Evolutionary conservation across 2,113 vertebrate species (phyloP).

Genomic region (Natator depressus): DNA sequence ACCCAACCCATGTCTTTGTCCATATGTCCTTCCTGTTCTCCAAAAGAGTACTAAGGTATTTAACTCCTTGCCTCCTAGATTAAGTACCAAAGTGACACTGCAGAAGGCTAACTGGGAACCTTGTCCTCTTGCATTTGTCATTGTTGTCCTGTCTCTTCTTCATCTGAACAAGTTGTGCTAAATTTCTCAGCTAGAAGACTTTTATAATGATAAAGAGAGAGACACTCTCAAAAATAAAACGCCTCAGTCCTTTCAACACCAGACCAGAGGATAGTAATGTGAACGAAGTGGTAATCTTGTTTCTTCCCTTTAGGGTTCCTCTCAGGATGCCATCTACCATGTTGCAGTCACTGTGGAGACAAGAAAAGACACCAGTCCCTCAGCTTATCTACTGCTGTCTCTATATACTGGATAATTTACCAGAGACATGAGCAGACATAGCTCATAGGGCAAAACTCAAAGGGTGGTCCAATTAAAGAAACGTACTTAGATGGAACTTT

Average conservation of each 20-base stretch:
- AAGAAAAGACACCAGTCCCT: conserved; percentile 43
- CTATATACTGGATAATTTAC: background rate
- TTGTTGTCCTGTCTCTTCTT: background rate
- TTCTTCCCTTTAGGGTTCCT: conserved; percentile 38
- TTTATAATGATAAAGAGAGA: background rate
- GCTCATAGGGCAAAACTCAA: background rate
- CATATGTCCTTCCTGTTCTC: conserved; percentile 20
- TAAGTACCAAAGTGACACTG: conserved; percentile 44
- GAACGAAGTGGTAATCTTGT: conserved; percentile 12
- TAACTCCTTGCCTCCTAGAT: conserved; percentile 1
- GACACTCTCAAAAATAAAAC: conserved; percentile 6
- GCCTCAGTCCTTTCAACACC: conserved; percentile 15
- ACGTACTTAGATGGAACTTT: background rate
- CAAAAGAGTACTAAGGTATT: conserved; percentile 8
- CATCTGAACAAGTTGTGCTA: background rate
- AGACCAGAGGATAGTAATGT: conserved; percentile 37
- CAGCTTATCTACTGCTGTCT: background rate
- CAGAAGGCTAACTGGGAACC: conserved; percentile 1
- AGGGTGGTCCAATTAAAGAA: background rate
- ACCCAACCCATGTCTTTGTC: background rate
- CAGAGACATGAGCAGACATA: background rate
- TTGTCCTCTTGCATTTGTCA: background rate
- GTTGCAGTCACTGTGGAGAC: conserved; percentile 70
- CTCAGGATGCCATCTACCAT: background rate
- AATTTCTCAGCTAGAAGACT: conserved; percentile 21